Base-by-base conservation (phyloP, 2,113 vertebrate species). In the Willisornis vidua region DNA sequence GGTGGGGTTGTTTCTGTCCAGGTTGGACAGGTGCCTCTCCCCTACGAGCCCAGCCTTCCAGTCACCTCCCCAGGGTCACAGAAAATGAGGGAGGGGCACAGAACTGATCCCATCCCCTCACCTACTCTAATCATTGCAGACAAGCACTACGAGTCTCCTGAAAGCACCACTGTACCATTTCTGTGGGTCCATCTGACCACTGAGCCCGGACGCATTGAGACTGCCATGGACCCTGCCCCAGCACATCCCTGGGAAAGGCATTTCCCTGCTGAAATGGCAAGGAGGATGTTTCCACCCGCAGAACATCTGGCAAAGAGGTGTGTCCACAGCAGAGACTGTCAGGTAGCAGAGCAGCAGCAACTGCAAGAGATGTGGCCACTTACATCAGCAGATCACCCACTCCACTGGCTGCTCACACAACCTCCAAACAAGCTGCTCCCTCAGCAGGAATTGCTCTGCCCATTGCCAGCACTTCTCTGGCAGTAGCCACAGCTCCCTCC, bases 101-200 rank as follows among this genome's bases (percentile, higher is more conserved):
- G 83, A 85, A 28, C 37, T 65, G 81, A 24, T 9, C 31, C 54
- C 0, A 0, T 14, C 12, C 29, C 78, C 52, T 62, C 1, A 0
- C 8, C 19, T 20, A 3, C 43, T 1, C 1, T 26, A 62, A 28
- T 33, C 1, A 4, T 12, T 41, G n/a, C 28, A 59, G 57, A 45
- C 33, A 66, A 91, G 35, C 3, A 54, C 31, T 33, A 17, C 1
- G 3, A 74, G 35, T 23, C 19, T 61, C 49, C 33, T 18, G 18
- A 83, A 52, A 14, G 28, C 1, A 49, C 9, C 18, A 31, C 57
- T 49, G 33, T 5, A 23, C 2, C 5, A 51, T 39, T 62, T 20
- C 52, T n/a, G 17, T 15, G 54, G 41, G 79, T 35, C 49, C 62
- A 45, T 22, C 31, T 48, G 18, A 35, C 63, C 43, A 16, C 46